These are phyloP conservation scores for Oxyura jamaicensis DNA, from an alignment of 2,113 vertebrate species.

Conservation along the genomic window DNA sequence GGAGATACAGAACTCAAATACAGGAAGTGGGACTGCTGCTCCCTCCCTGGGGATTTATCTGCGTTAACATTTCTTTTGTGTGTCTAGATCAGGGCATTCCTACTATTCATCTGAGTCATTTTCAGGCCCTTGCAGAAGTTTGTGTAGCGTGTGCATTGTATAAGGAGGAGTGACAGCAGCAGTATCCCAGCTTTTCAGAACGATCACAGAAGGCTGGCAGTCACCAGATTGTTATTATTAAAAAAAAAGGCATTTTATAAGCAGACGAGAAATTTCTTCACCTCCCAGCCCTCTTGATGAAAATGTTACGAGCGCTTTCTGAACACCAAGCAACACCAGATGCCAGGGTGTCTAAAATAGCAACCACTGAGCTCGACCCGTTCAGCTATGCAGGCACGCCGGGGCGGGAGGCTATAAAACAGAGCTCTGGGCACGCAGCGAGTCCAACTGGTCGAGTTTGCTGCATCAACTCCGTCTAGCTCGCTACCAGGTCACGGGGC, in stretches of 20 bases:
- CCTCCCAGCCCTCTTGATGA: neutral
- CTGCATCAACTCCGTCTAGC: neutral
- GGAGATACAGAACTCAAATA: slow-evolving; percentile 43
- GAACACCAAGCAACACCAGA: slow-evolving; percentile 53
- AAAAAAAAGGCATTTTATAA: neutral
- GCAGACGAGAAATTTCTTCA: neutral
- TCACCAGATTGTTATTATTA: neutral
- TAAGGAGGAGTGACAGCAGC: neutral
- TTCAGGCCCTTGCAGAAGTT: neutral
- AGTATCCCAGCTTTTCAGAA: neutral
- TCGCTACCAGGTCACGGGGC: neutral
- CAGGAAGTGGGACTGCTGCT: neutral
- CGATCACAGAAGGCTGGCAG: neutral
- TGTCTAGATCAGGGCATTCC: neutral
- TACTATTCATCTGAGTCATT: neutral
- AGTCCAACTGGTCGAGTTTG: neutral
- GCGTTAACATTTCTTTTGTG: neutral
- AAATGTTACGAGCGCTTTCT: slow-evolving; percentile 11
- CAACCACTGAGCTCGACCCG: slow-evolving; percentile 44
- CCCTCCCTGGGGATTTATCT: neutral
- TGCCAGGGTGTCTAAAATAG: slow-evolving; percentile 68
- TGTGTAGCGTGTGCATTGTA: neutral
- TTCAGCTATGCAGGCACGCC: slow-evolving; percentile 37
- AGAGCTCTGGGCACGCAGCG: neutral
- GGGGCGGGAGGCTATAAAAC: neutral